Evolutionary conservation across 2,797 vertebrate genomes (phyloP).

Genomic region (Crocidura indochinensis): DNA sequence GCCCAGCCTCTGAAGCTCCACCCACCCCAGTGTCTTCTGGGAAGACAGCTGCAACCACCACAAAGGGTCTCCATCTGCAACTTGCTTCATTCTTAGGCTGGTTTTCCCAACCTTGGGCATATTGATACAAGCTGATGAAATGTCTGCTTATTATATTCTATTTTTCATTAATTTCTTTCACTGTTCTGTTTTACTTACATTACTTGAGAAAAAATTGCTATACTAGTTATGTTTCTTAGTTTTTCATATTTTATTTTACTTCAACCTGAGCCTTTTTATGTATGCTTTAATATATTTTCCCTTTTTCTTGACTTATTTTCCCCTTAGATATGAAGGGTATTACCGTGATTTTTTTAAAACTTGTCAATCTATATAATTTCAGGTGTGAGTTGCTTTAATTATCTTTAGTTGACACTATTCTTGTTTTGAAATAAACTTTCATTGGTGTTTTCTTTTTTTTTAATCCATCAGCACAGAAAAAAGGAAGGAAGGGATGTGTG

Average conservation of each 20-base stretch:
- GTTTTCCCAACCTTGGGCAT: background rate
- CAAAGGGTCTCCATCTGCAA: background rate
- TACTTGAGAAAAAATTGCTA: background rate
- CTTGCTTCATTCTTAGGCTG: background rate
- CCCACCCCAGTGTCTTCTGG: background rate
- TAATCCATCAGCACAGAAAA: background rate
- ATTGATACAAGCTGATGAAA: background rate
- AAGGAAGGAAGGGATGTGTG: background rate
- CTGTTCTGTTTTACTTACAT: background rate
- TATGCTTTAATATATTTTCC: background rate
- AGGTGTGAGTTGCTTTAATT: constrained; percentile 4
- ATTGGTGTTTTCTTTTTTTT: background rate
- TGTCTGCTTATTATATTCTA: background rate
- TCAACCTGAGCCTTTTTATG: background rate
- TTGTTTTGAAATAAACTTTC: constrained; percentile 23
- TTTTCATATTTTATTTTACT: constrained; percentile 26
- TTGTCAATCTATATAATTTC: background rate
- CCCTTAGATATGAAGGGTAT: background rate
- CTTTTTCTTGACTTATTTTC: constrained; percentile 47
- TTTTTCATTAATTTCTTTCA: background rate
- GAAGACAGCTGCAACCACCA: background rate
- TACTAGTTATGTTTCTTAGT: background rate
- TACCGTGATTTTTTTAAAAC: background rate
- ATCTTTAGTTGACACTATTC: constrained; percentile 46
- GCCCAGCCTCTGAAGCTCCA: background rate